Evolutionary conservation across 1,140 invertebrate genomes (phyloP), one percentile per base, ranked within the genome.

Genomic region (Danaus melanippus): DNA sequence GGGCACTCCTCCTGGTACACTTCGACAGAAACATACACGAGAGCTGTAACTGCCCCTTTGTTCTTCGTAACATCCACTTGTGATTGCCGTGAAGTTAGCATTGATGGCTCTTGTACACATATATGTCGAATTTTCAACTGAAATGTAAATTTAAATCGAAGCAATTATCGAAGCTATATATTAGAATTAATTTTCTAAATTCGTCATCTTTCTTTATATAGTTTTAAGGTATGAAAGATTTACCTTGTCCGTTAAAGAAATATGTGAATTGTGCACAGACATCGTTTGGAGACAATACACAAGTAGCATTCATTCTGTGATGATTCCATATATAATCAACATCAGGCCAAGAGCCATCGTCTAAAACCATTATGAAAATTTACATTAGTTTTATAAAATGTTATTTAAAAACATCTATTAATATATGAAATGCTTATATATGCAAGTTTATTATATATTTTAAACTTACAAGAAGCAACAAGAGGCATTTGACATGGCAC

Each of bases 191-290:
- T 32, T 32, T 32, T 9, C 8, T 15, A 1, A 46, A 46, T 46
- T 9, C 4, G 8, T 15, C 8, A 17, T 15, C 17, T 12, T 12
- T 44, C 4, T 12, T n/a, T 44, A 0, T n/a, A 44, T 44, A 44
- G 43, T 12, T n/a, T 44, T n/a, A 6, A 7, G 3, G 43, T 10
- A 12, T n/a, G 43, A n/a, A 46, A 46, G 9, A 63, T 54, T 81
- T 78, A 90, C 89, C 70, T 44, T 57, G 56, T 21, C 84, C 85
- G 58, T 89, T 76, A 47, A 88, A 89, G 56, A 72, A 81, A 64
- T 86, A 88, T 1, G 83, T 86, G 59, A 84, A 89, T 48, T 78
- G 78, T 4, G 84, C 88, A 66, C 89, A 90, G n/a, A 87, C 80
- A 53, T 89, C 87, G 49, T 79, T 87, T 11, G 57, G 58, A 4